phyloP scores from a whole-genome alignment of 1,140 invertebrate genomes.

The Drosophila littoralis region DNA sequence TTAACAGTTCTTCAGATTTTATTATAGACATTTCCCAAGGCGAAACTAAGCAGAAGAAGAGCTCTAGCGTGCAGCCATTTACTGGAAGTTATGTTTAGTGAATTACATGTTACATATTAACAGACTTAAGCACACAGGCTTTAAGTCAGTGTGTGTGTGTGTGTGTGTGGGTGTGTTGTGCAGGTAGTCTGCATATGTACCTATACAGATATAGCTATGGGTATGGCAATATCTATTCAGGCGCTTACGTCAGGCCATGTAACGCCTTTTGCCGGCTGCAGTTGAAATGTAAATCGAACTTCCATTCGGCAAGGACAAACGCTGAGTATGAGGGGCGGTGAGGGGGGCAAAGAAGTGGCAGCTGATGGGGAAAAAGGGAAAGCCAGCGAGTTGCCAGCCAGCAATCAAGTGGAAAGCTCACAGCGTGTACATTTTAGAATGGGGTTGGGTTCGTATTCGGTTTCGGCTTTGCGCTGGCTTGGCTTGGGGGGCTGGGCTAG shows the following conservation, averaged over 20 bases:
- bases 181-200: not conserved
- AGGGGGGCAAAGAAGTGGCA: not conserved
- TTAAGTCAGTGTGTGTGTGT: no score
- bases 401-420: slow-evolving; percentile 78
- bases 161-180: no score
- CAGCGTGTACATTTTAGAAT: slow-evolving; percentile 77
- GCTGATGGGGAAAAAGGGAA: not conserved
- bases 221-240: slow-evolving; percentile 35
- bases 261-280: slow-evolving; percentile 57
- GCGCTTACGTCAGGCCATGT: slow-evolving; percentile 61
- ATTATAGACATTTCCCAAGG: not conserved
- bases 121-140: not conserved
- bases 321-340: not conserved
- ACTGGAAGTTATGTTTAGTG: slow-evolving; percentile 36
- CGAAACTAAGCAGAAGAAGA: slow-evolving; percentile 8
- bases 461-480: slow-evolving; percentile 4
- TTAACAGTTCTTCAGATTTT: not conserved
- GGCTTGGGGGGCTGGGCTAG: slow-evolving; percentile 21
- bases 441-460: slow-evolving; percentile 31
- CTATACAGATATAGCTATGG: slow-evolving; percentile 18
- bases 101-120: slow-evolving; percentile 32
- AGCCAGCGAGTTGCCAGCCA: slow-evolving; percentile 42
- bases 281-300: slow-evolving; percentile 80
- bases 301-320: slow-evolving; percentile 66
- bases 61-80: not conserved